Percentiles rank a stretch among this genome's conserved stretches.
Conservation (phyloP, 1,140 invertebrate species). For the Euwallacea similis region DNA sequence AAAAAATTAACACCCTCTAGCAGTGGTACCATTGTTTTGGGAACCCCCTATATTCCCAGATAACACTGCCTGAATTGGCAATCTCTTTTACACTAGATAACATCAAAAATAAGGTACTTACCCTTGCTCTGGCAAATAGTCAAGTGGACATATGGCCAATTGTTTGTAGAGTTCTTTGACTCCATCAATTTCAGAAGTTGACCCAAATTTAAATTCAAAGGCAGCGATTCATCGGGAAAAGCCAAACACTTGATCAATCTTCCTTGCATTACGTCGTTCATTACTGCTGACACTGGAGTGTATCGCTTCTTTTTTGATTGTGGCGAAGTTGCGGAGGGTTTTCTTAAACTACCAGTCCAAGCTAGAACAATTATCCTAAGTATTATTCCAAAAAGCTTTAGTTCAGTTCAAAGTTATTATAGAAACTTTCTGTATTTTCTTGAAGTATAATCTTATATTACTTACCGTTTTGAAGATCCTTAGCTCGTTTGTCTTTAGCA, state of each 20-base stretch:
- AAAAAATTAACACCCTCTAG: not conserved
- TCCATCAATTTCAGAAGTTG: constrained; percentile 51
- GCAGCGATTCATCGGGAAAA: constrained; percentile 48
- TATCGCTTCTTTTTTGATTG: constrained; percentile 52
- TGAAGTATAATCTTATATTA: too few relatives aligned
- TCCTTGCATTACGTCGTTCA: constrained; percentile 43
- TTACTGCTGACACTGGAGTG: constrained; percentile 27
- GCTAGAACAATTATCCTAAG: too few relatives aligned
- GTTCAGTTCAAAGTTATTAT: too few relatives aligned
- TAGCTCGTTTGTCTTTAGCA: constrained; percentile 80
- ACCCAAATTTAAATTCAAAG: constrained; percentile 48
- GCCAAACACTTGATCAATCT: constrained; percentile 47
- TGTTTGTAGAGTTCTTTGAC: constrained; percentile 42
- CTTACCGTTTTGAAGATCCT: constrained; percentile 68
- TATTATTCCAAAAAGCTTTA: too few relatives aligned
- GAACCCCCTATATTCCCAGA: too few relatives aligned
- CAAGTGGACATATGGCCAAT: constrained; percentile 51
- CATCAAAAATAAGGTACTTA: constrained; percentile 31
- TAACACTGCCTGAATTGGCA: too few relatives aligned
- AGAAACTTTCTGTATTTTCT: too few relatives aligned
- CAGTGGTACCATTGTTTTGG: too few relatives aligned
- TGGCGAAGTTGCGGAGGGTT: constrained; percentile 24
- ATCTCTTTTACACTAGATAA: not conserved
- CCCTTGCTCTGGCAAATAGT: constrained; percentile 50
- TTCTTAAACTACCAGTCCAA: too few relatives aligned